Percentiles rank a stretch among this genome's conserved stretches.
Evolutionary conservation across 64 coral and sea anemone genomes (phyloP).

Genomic region (Stichodactyla helianthus): DNA sequence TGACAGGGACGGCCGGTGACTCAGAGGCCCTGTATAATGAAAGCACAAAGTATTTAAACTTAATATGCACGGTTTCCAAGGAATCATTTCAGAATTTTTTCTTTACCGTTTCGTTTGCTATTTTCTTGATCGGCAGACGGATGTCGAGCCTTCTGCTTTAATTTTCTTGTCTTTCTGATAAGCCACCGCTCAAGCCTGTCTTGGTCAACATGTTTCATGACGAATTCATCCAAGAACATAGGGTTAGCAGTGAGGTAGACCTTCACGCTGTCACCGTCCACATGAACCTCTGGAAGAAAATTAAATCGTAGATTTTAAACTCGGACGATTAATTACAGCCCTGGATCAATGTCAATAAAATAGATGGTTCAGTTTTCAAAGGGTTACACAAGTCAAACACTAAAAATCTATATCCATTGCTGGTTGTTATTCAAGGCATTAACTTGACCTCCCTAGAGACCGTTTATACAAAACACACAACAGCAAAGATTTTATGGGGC

Average conservation of each 20-base stretch:
- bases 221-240: conserved; percentile 92
- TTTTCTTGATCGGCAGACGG: conserved; percentile 54
- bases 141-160: conserved; percentile 72
- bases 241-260: conserved; percentile 79
- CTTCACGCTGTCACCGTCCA: conserved; percentile 69
- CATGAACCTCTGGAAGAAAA: conserved; percentile 40
- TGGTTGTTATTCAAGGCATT: background rate
- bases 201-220: conserved; percentile 93
- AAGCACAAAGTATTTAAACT: background rate
- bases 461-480: background rate
- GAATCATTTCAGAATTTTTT: background rate
- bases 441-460: conserved; percentile 2
- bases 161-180: conserved; percentile 84
- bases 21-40: conserved; percentile 5
- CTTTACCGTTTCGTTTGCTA: conserved; percentile 75
- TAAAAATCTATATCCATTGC: background rate
- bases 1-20: conserved; percentile 76
- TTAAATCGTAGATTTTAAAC: background rate
- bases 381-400: background rate
- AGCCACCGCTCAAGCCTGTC: conserved; percentile 93
- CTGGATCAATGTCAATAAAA: background rate
- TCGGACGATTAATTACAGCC: background rate
- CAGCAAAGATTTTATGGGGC: background rate
- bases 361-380: background rate
- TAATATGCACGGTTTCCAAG: background rate